Percentiles rank a stretch among this genome's conserved stretches.
Evolutionary conservation across 2,888 invertebrate genomes (phyloP).

Genomic region (Agrenia bidenticulata): DNA sequence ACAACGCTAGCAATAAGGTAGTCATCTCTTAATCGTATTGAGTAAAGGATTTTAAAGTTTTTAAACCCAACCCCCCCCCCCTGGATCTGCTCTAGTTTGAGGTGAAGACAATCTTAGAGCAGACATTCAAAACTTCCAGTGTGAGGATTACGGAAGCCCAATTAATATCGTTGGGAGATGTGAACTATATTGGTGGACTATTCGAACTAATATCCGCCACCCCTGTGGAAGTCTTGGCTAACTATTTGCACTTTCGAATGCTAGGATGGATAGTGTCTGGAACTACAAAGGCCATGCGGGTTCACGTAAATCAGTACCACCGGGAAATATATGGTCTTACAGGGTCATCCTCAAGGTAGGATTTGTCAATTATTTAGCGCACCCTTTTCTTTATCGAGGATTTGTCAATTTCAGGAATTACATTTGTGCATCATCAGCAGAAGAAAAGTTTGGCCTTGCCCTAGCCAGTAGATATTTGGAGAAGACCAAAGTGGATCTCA

Average conservation of each 20-base stretch:
- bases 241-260: conserved; percentile 42
- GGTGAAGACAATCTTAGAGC: background rate
- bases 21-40: no score
- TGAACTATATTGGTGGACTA: conserved; percentile 40
- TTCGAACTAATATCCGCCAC: conserved; percentile 40
- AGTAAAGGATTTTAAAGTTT: no score
- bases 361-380: background rate
- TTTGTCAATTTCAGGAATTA: conserved; percentile 35
- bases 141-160: conserved; percentile 31
- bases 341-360: conserved; percentile 39
- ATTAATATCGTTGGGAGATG: conserved; percentile 39
- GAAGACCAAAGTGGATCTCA: conserved; percentile 31
- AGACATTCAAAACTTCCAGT: conserved; percentile 21
- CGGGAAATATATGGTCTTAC: conserved; percentile 31
- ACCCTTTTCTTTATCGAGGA: no score
- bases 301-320: conserved; percentile 40
- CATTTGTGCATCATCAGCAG: conserved; percentile 39
- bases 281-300: conserved; percentile 36
- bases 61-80: no score
- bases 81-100: conserved; percentile 14
- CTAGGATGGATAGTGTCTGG: conserved; percentile 43
- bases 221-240: conserved; percentile 32
- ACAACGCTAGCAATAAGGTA: conserved; percentile 37
- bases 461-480: conserved; percentile 32
- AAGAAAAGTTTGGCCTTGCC: conserved; percentile 41